Evolutionary conservation across 2,888 invertebrate genomes (phyloP), one percentile per base, ranked within the genome.

Genomic region (Lasioglossum villosulum): DNA sequence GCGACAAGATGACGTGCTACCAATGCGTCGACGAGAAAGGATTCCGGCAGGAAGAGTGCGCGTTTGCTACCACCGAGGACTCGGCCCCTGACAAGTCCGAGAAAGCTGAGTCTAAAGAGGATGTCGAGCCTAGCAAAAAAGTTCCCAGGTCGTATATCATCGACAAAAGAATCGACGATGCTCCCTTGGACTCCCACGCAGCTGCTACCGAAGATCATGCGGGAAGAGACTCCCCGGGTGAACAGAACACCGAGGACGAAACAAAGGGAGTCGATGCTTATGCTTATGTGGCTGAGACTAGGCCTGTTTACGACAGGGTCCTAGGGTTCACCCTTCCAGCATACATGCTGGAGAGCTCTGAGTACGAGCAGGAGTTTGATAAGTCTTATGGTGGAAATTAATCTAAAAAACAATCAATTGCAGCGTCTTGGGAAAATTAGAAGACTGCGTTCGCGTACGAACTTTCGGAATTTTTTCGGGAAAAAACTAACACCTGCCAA

Each of bases 1-100:
- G 97, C 92, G 97, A 97, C 89, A 97, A 97, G 66, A 97, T 97
- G 97, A 97, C 97, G 0, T 98, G 98, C 93, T 97, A 96, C 93
- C 96, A 97, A 89, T 98, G 98, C 93, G 95, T 96, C 5, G 97
- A 97, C 91, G 96, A 97, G 89, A 96, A 96, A 75, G 97, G 97
- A 1, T 95, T 97, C 75, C 97, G 97, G 93, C 96, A 97, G 91
- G 97, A 98, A 94, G 97, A 98, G 94, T 98, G 98, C 93, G 97
- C 97, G 96, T 97, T 96, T 94, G 96, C 97, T 14, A 97, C 97
- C 1, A 97, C 97, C 90, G 96, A 97, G 0, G 96, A 97, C 68
- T 97, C 97, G 0, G 96, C 96, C 92, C 96, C 96, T 75, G 96
- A 96, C 79, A 97, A 97, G 93, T 95, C 97, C 88, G 96, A 97